phyloP scores from a whole-genome alignment of 2,113 vertebrate species.

The Glaucomys volans region DNA sequence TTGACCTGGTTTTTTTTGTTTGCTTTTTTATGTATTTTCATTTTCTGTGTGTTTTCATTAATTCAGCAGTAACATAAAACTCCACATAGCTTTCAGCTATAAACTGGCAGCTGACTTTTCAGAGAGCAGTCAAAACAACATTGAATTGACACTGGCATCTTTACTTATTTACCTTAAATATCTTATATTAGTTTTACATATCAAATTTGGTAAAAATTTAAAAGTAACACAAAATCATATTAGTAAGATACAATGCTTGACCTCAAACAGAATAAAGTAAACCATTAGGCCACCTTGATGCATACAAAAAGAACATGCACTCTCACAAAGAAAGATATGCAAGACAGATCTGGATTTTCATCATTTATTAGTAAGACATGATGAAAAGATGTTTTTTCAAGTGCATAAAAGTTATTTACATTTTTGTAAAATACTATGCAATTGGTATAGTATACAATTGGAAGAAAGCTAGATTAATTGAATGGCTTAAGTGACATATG shows the following conservation, averaged over 20 bases:
- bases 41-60: constrained; percentile 62
- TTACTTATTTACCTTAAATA: constrained; percentile 58
- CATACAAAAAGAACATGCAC: background rate
- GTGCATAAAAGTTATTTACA: background rate
- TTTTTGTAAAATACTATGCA: constrained; percentile 51
- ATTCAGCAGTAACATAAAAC: constrained; percentile 52
- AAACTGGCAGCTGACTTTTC: constrained; percentile 69
- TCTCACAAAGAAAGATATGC: background rate
- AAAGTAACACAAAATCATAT: constrained; percentile 54
- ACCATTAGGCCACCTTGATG: background rate
- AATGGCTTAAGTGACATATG: constrained; percentile 1
- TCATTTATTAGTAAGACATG: constrained; percentile 17
- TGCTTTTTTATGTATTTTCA: background rate
- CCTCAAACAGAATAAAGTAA: constrained; percentile 34
- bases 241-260: background rate
- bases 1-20: constrained; percentile 14
- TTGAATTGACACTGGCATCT: constrained; percentile 66
- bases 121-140: constrained; percentile 39
- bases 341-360: background rate
- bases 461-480: constrained; percentile 2
- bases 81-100: constrained; percentile 63
- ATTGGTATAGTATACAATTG: background rate
- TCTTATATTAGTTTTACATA: constrained; percentile 64
- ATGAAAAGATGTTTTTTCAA: constrained; percentile 48
- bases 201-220: constrained; percentile 71